Evolutionary conservation across 2,888 invertebrate genomes (phyloP).

Genomic region (Tenthredo mesomela): DNA sequence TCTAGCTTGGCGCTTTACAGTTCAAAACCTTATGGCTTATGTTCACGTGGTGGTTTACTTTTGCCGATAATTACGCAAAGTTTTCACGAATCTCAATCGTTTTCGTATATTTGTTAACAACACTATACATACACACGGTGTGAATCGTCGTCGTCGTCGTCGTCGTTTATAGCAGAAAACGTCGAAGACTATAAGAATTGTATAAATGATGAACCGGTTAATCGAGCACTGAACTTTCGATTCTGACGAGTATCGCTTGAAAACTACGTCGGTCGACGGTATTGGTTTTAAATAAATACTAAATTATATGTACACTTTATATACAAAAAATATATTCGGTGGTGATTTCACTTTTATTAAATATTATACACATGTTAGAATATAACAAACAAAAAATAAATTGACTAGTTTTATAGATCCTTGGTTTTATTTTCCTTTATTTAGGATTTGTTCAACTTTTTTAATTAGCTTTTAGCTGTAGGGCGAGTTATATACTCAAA

Average conservation of each 20-base stretch:
- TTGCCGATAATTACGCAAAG: background rate
- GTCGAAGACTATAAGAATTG: background rate
- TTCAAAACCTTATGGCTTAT: background rate
- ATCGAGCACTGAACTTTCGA: slow-evolving; percentile 41
- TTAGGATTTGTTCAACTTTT: slow-evolving; percentile 39
- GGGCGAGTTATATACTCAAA: slow-evolving; percentile 61
- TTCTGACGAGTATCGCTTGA: background rate
- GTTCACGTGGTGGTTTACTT: slow-evolving; percentile 38
- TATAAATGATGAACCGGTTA: background rate
- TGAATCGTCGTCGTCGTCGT: background rate
- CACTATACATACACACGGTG: background rate
- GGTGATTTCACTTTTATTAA: slow-evolving; percentile 53
- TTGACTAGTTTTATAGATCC: slow-evolving; percentile 70
- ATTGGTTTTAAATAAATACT: slow-evolving; percentile 51
- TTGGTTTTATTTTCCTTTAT: slow-evolving; percentile 60
- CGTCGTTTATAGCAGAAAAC: background rate
- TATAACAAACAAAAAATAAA: background rate
- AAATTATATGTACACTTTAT: slow-evolving; percentile 60
- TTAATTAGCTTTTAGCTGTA: slow-evolving; percentile 48
- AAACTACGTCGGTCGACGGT: background rate
- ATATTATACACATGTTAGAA: slow-evolving; percentile 43
- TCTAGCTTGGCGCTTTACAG: background rate
- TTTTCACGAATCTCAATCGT: background rate
- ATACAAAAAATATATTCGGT: slow-evolving; percentile 55
- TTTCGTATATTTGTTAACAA: background rate